phyloP scores from a whole-genome alignment of 2,797 vertebrate genomes.

The Pantherophis alleghaniensis region DNA sequence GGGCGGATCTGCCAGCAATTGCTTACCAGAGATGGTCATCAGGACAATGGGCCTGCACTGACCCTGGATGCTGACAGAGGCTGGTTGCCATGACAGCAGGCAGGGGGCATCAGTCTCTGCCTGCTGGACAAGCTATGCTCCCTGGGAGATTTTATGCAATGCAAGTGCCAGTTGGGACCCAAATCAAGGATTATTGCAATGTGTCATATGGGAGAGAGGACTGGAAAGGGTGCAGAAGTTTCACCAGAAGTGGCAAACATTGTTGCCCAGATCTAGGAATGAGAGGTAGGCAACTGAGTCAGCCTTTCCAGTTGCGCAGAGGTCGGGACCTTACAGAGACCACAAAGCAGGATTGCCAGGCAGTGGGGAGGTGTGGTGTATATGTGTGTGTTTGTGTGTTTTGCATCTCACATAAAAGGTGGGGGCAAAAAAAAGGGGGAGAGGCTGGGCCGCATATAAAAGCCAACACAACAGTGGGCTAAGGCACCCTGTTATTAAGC shows the following conservation, averaged over 20 bases:
- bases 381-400: background rate
- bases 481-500: no score
- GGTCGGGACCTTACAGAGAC: background rate
- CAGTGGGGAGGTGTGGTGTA: no score
- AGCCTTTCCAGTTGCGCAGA: background rate
- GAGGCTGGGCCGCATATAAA: background rate
- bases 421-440: background rate
- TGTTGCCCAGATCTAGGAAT: no score
- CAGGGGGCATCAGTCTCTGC: conserved; percentile 14
- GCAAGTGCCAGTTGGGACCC: background rate
- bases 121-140: background rate
- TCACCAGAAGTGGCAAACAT: background rate
- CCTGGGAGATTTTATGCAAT: background rate
- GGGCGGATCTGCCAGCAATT: background rate
- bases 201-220: background rate
- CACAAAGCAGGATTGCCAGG: background rate
- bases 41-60: background rate
- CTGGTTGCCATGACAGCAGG: conserved; percentile 28
- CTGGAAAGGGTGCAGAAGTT: background rate
- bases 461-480: background rate
- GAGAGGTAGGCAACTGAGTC: background rate
- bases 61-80: background rate
- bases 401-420: background rate
- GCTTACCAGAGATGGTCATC: background rate
- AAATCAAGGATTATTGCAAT: background rate